phyloP scores from a whole-genome alignment of 2,797 vertebrate genomes.

The Myioborus miniatus region DNA sequence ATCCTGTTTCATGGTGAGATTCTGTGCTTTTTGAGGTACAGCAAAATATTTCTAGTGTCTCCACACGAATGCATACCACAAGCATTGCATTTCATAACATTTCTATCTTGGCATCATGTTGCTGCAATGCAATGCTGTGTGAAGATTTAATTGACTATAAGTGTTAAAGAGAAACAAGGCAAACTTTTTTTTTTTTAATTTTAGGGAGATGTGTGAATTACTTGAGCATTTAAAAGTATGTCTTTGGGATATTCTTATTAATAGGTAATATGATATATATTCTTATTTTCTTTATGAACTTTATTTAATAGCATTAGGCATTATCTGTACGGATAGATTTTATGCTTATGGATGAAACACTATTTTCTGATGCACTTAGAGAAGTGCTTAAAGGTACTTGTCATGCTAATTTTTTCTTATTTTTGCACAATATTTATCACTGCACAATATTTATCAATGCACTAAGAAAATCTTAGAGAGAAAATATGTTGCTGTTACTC shows the following conservation, averaged over 20 bases:
- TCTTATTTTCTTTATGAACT: not conserved
- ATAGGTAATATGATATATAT: not conserved
- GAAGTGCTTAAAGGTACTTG: not conserved
- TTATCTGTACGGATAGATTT: not conserved
- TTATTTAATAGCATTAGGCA: slow-evolving; percentile 10
- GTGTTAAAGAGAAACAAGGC: not conserved
- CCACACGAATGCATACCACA: not conserved
- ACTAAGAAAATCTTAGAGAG: not conserved
- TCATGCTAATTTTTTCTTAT: not conserved
- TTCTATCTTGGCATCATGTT: not conserved
- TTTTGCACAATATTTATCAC: not conserved
- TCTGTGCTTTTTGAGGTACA: not conserved
- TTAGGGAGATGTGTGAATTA: not conserved
- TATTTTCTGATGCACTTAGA: not conserved
- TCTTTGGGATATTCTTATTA: not conserved
- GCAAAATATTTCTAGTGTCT: not conserved
- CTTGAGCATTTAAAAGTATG: not conserved
- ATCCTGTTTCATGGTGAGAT: not conserved
- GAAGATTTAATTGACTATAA: not conserved
- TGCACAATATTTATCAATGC: not conserved
- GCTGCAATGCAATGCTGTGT: not conserved
- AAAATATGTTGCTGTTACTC: not conserved
- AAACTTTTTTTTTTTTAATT: not conserved
- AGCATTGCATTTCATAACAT: slow-evolving; percentile 20
- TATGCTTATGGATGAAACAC: not conserved